A percentile compares a stretch with the other conserved stretches of the same genome.
Evolutionary conservation across 2,113 vertebrate genomes (phyloP).

Genomic region (Brienomyrus longianalis): DNA sequence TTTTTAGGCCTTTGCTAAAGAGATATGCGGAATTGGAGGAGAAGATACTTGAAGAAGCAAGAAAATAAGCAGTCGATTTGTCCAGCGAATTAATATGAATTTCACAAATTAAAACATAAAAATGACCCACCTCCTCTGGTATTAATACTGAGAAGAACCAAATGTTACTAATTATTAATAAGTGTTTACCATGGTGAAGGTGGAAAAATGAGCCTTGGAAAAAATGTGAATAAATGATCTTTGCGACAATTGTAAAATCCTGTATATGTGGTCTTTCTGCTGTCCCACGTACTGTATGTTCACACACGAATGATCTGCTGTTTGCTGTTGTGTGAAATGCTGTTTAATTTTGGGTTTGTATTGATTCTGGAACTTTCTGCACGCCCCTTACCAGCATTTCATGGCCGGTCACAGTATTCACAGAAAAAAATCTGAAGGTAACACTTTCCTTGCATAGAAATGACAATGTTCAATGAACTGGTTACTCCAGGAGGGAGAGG

Average conservation of each 20-base stretch:
- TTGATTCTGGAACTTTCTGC: background rate
- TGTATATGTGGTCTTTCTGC: background rate
- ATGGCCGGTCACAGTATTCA: background rate
- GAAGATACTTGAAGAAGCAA: conserved; percentile 38
- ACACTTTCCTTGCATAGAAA: background rate
- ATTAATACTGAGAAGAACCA: background rate
- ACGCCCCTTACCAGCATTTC: background rate
- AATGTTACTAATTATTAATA: background rate
- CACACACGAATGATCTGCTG: background rate
- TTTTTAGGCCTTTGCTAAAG: conserved; percentile 55
- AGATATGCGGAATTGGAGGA: conserved; percentile 61
- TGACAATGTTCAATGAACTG: background rate
- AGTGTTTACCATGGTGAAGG: background rate
- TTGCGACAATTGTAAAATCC: background rate
- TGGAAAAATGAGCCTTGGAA: background rate
- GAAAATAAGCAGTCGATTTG: conserved; percentile 11
- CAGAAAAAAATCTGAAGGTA: background rate
- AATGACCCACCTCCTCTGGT: background rate
- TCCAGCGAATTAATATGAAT: background rate
- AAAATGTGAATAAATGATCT: background rate
- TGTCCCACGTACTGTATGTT: background rate
- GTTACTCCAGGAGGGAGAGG: background rate
- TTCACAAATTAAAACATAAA: background rate
- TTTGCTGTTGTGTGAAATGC: background rate
- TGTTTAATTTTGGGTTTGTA: background rate